Conservation (phyloP, 2,113 vertebrate species). For the Oreochromis tanganicae region DNA sequence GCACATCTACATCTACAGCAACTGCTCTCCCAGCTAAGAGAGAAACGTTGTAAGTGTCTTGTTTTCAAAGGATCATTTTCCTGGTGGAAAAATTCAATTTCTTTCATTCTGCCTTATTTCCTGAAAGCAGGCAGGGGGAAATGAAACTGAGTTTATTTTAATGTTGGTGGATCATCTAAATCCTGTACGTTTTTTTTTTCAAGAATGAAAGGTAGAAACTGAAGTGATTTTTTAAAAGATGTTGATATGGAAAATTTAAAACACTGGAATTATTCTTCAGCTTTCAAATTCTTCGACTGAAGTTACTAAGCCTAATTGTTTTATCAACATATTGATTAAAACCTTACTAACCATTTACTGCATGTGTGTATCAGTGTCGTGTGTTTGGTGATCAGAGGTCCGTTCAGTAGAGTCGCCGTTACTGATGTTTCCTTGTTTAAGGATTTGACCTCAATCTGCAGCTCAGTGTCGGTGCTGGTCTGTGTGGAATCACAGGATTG, state of each 20-base stretch:
- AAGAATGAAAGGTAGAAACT: not conserved
- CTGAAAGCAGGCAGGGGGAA: not conserved
- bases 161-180: not conserved
- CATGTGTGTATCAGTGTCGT: not conserved
- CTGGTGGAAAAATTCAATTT: not conserved
- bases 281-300: not conserved
- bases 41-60: not conserved
- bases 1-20: not conserved
- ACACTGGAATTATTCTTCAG: conserved; percentile 25
- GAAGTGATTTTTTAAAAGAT: not conserved
- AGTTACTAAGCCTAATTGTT: not conserved
- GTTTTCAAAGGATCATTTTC: not conserved
- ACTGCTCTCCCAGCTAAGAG: not conserved
- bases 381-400: not conserved
- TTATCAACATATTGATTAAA: not conserved
- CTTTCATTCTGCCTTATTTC: not conserved
- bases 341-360: not conserved
- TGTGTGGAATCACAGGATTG: conserved; percentile 39
- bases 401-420: not conserved
- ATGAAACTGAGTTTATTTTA: not conserved
- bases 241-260: not conserved
- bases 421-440: not conserved
- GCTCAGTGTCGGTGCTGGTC: not conserved
- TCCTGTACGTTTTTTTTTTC: not conserved
- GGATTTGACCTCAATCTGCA: not conserved